A percentile compares a stretch with the other conserved stretches of the same genome.
These are phyloP conservation scores for Caenorhabditis tropicalis DNA, from an alignment of 1,140 invertebrate species.

Conservation along the genomic window DNA sequence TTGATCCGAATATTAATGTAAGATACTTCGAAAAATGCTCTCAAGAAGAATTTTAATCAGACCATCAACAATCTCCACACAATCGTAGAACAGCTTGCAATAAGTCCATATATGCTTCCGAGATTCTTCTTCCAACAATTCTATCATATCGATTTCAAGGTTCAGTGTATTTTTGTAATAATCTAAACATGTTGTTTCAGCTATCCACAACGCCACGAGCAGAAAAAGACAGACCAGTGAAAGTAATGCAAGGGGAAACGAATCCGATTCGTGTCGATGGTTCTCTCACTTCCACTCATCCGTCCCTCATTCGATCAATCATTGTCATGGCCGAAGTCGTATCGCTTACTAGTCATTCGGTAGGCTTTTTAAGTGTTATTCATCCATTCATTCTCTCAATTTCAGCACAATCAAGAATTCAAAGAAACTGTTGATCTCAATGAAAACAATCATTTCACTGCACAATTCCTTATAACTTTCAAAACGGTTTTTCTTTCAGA, in stretches of 20 bases:
- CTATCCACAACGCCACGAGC: slow-evolving; percentile 1
- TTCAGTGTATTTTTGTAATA: not conserved
- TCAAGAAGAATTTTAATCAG: not conserved
- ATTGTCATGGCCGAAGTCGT: slow-evolving; percentile 2
- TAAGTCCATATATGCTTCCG: slow-evolving; percentile 2
- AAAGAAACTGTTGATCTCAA: not conserved
- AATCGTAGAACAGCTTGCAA: not conserved
- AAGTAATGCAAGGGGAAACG: not conserved
- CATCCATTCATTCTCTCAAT: not conserved
- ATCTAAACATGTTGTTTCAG: not conserved
- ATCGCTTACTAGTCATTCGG: not conserved
- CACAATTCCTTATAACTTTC: not conserved
- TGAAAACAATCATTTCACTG: slow-evolving; percentile 15
- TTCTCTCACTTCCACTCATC: not conserved
- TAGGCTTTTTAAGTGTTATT: not conserved
- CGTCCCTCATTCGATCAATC: not conserved
- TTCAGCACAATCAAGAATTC: not conserved
- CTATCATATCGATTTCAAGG: slow-evolving; percentile 23
- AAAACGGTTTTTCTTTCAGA: not conserved
- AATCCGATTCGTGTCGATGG: slow-evolving; percentile 3
- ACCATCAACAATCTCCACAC: not conserved
- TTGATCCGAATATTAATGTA: not conserved
- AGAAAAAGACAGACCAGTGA: not conserved
- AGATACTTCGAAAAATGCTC: not conserved
- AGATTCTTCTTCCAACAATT: slow-evolving; percentile 33